Base-by-base conservation (phyloP, 2,888 invertebrate species). In the Eremobia ochroleuca region DNA sequence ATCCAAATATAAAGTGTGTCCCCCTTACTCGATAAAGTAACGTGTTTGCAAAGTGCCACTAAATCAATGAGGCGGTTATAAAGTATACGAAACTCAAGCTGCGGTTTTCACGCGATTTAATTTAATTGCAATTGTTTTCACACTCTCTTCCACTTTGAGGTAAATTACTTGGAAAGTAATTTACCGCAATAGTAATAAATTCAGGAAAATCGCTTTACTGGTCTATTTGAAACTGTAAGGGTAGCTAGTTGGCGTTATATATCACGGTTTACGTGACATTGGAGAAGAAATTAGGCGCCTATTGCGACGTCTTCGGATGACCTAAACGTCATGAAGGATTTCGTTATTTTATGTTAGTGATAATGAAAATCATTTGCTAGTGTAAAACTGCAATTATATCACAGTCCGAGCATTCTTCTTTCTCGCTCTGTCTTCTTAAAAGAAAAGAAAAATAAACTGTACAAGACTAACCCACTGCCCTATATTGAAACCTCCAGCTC, bases 121-220 rank as follows among this genome's bases (percentile, higher is more conserved):
- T 82, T 76, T 81, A 81, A 82, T 82, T 85, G 76, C 82, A 76
- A 81, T 82, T 85, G 85, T 81, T 85, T 76, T 76, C 82, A 85
- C 85, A 85, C 82, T 80, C 75, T 67, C 70, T 75, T 15, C 71
- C 68, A 71, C 82, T 82, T 82, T 72, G 71, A 65, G 71, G 85
- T 82, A 68, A 81, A 82, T 82, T 82, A 81, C 82, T 81, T 49
- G 82, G 82, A 82, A 82, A 72, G 40, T 64, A 72, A 76, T 85
- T 76, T 64, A 81, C 52, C 68, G 68, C 71, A 34, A 55, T 37
- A 67, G 55, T 68, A 21, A 82, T 82, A 76, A 81, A 76, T 81
- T 81, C 34, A 55, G 55, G 31, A 64, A 58, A 68, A 76, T 81
- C 37, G 64, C 28, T 55, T 67, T 40, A 64, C 61, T 43, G 31